Base-by-base conservation (phyloP, 2,888 invertebrate genomes). In the Drosophila melanocephala region DNA sequence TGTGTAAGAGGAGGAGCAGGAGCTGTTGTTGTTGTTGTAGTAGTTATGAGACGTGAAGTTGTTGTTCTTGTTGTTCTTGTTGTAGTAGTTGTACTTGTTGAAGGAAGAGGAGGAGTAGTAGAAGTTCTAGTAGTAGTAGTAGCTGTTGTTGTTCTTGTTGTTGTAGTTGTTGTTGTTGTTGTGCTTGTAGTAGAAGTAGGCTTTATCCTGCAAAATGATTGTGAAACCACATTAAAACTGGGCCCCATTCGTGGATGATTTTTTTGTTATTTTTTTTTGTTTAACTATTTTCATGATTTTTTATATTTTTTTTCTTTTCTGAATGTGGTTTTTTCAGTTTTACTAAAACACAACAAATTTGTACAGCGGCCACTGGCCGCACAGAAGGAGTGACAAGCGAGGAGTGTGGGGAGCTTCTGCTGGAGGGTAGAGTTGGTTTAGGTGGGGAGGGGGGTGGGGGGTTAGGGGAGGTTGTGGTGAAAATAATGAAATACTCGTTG, bases 131-230 rank as follows among this genome's bases (percentile, higher is more conserved):
- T 86, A 87, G 90, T 91, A 86, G 91, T 90, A 91, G 91, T 90
- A 69, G 70, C 85, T 28, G 56, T 28, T 56, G 56, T 56, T 62
- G 90, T 81, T 37, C 19, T 37, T 56, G 28, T 56, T 62, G 90
- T 81, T 86, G 82, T 63, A 68, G 83, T 79, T 70, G 70, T 80
- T 79, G 87, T 89, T 87, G 82, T 87, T 89, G 89, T 90, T 88
- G 89, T 91, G 89, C 91, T 91, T 89, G 92, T 91, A 92, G 93
- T 89, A 92, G 91, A 90, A 92, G 93, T 90, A 92, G 93, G 87
- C 92, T 93, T 93, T 92, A 89, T 91, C 93, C 93, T 93, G 93
- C 89, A 93, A 93, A 93, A 93, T 93, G 93, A 93, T 93, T 92
- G 91, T 92, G 86, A 93, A 92, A 93, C 92, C 91, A 90, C 91